phyloP scores from a whole-genome alignment of 2,888 invertebrate species.

The Sisyra terminalis region DNA sequence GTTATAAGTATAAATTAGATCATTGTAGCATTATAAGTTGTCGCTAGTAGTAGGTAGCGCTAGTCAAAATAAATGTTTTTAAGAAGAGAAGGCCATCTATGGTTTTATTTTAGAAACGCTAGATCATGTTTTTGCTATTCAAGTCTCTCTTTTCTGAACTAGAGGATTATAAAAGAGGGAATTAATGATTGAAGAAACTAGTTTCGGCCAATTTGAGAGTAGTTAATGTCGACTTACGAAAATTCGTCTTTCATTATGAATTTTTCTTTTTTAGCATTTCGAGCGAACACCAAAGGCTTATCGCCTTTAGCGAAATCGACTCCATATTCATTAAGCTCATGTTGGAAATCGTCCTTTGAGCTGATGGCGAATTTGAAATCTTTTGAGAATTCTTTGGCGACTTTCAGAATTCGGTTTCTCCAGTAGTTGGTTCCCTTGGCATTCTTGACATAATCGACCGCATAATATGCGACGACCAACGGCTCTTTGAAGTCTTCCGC shows the following conservation, averaged over 20 bases:
- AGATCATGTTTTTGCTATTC: too few relatives aligned
- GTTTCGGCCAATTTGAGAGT: not conserved
- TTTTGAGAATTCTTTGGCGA: conserved; percentile 51
- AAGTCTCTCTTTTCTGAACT: too few relatives aligned
- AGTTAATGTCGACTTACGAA: conserved; percentile 37
- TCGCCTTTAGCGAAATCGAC: conserved; percentile 73
- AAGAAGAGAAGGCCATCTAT: too few relatives aligned
- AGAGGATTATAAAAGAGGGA: conserved; percentile 1
- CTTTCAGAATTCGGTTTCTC: conserved; percentile 90
- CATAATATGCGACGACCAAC: conserved; percentile 79
- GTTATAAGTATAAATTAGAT: too few relatives aligned
- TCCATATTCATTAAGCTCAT: conserved; percentile 89
- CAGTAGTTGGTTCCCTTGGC: conserved; percentile 98
- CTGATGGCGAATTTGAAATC: conserved; percentile 76
- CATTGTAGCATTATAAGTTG: too few relatives aligned
- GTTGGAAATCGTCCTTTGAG: conserved; percentile 83
- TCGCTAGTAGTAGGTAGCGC: too few relatives aligned
- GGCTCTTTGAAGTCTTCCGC: conserved; percentile 76
- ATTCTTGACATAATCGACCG: conserved; percentile 92
- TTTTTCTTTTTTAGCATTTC: conserved; percentile 72
- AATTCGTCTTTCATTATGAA: conserved; percentile 83
- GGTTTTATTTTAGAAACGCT: too few relatives aligned
- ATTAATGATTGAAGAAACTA: too few relatives aligned
- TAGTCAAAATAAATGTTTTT: too few relatives aligned
- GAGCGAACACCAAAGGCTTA: conserved; percentile 76